phyloP scores from a whole-genome alignment of 2,888 invertebrate genomes.

The Lordiphosa fenestrarum region DNA sequence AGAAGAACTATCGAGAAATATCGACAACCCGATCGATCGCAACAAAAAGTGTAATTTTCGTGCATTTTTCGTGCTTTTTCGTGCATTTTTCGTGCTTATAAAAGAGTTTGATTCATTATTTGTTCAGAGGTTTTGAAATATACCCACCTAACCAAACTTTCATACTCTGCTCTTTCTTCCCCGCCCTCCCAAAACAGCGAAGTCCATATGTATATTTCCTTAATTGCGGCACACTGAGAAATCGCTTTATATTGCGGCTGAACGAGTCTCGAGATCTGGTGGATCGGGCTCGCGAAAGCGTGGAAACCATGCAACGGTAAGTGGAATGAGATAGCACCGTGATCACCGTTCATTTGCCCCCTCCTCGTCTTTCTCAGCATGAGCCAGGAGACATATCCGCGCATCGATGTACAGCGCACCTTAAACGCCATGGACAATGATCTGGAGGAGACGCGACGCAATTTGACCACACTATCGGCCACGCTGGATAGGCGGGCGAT shows the following conservation, averaged over 20 bases:
- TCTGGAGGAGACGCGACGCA: slow-evolving; percentile 79
- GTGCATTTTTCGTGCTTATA: too few relatives aligned
- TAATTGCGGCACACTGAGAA: slow-evolving; percentile 80
- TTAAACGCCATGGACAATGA: slow-evolving; percentile 78
- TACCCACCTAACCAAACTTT: not conserved
- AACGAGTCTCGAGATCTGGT: slow-evolving; percentile 80
- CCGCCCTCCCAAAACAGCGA: slow-evolving; percentile 58
- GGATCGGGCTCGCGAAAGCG: slow-evolving; percentile 79
- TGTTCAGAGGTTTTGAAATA: too few relatives aligned
- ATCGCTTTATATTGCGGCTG: slow-evolving; percentile 80
- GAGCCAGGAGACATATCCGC: slow-evolving; percentile 79
- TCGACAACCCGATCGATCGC: too few relatives aligned
- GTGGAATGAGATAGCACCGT: slow-evolving; percentile 3
- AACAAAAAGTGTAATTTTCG: too few relatives aligned
- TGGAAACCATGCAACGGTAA: slow-evolving; percentile 77
- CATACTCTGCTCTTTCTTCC: not conserved
- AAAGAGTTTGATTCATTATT: too few relatives aligned
- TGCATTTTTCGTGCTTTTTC: too few relatives aligned
- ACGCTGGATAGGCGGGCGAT: slow-evolving; percentile 91
- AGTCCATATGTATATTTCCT: slow-evolving; percentile 80
- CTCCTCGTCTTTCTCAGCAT: slow-evolving; percentile 63
- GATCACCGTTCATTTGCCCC: not conserved
- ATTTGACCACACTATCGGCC: slow-evolving; percentile 81
- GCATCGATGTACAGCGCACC: slow-evolving; percentile 77
- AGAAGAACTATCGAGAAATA: too few relatives aligned